A percentile compares a stretch with the other conserved stretches of the same genome.
Evolutionary conservation across 2,113 vertebrate species (phyloP).

Genomic region (Pollachius pollachius): DNA sequence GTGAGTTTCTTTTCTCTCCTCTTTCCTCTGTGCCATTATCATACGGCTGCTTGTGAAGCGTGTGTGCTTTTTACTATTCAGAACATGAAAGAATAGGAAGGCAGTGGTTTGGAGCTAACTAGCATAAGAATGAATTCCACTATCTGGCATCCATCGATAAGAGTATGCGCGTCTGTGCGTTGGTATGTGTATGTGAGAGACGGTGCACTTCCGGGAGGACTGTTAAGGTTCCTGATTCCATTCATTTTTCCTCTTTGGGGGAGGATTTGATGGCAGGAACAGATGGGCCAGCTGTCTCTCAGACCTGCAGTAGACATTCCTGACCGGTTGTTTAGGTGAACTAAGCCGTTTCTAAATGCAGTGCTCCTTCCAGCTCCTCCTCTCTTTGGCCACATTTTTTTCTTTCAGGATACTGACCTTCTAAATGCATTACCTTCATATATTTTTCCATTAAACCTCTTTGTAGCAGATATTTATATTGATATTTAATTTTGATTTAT

Average conservation of each 20-base stretch:
- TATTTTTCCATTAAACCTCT: neutral
- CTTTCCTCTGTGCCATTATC: conserved; percentile 12
- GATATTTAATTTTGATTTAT: neutral
- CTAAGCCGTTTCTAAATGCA: conserved; percentile 40
- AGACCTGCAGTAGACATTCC: conserved; percentile 64
- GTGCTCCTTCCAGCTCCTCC: conserved; percentile 9
- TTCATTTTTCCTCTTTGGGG: conserved; percentile 46
- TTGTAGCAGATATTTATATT: neutral
- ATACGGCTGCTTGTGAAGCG: conserved; percentile 18
- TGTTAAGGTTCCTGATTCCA: conserved; percentile 47
- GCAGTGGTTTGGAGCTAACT: conserved; percentile 25
- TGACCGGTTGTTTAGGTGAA: conserved; percentile 48
- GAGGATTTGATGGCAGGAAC: conserved; percentile 52
- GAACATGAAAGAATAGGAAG: conserved; percentile 4
- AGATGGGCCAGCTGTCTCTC: conserved; percentile 68
- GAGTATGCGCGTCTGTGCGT: neutral
- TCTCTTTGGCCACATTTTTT: neutral
- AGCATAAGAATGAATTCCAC: conserved; percentile 19
- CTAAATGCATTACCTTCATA: neutral
- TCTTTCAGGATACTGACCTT: neutral
- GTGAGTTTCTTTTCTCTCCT: conserved; percentile 70
- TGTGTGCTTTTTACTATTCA: conserved; percentile 18
- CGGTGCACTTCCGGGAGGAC: conserved; percentile 34
- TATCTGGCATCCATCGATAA: conserved; percentile 16
- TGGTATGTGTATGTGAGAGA: conserved; percentile 17